Conservation (phyloP, 2,797 vertebrate species). For the Pseudochaenichthys georgianus region DNA sequence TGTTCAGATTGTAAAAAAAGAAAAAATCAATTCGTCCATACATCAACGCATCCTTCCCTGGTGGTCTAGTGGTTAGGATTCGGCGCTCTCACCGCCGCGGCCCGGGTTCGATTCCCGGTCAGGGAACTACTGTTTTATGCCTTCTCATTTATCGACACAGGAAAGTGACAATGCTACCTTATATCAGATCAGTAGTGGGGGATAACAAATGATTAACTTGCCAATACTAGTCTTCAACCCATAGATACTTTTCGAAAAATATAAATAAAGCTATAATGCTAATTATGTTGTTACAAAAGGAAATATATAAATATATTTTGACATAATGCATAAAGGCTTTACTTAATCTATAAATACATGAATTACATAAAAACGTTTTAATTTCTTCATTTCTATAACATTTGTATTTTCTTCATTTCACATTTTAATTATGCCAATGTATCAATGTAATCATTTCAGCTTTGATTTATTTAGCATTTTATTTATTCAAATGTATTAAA, state of each 20-base stretch:
- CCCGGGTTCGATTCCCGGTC: constrained; percentile 83
- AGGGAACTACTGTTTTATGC: constrained; percentile 55
- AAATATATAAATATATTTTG: not conserved
- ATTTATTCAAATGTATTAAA: not conserved
- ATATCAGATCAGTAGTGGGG: not conserved
- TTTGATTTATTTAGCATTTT: not conserved
- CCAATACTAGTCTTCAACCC: not conserved
- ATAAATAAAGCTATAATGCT: not conserved
- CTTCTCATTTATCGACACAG: too few species aligned
- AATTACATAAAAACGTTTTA: not conserved
- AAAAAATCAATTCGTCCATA: too few species aligned
- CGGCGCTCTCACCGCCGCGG: constrained; percentile 80
- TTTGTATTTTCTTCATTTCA: not conserved
- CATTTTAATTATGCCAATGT: not conserved
- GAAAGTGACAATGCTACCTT: not conserved
- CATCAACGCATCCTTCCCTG: constrained; percentile 51
- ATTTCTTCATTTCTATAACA: not conserved
- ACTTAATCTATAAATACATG: not conserved
- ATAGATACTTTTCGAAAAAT: too few species aligned
- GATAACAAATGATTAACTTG: not conserved
- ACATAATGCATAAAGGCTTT: not conserved
- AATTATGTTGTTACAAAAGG: too few species aligned
- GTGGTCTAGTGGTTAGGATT: constrained; percentile 87
- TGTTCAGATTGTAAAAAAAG: too few species aligned
- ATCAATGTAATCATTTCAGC: not conserved